Evolutionary conservation across 2,797 vertebrate genomes (phyloP).

Genomic region (Spondyliosoma cantharus): DNA sequence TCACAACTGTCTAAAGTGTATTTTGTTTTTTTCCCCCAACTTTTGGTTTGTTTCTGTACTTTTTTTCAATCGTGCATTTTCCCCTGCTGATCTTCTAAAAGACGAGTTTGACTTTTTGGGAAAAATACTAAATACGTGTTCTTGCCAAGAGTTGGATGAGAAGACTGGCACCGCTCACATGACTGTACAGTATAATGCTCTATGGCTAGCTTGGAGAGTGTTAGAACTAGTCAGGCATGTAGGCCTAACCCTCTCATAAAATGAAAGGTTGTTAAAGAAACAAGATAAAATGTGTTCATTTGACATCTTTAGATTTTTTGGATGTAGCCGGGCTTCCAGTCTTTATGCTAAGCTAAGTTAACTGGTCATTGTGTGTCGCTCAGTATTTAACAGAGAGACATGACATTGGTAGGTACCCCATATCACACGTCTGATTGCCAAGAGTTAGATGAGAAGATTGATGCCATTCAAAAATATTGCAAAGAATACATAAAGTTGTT

Average conservation of each 20-base stretch:
- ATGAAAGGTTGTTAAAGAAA: too few species aligned
- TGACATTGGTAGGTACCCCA: too few species aligned
- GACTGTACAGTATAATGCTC: background rate
- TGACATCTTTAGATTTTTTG: too few species aligned
- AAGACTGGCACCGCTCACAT: background rate
- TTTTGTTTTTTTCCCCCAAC: background rate
- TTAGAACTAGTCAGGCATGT: background rate
- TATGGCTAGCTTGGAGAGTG: background rate
- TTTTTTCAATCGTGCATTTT: background rate
- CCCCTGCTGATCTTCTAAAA: background rate
- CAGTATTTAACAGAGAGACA: too few species aligned
- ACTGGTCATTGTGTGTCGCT: too few species aligned
- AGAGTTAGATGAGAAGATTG: too few species aligned
- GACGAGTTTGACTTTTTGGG: background rate
- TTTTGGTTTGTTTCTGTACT: conserved; percentile 2
- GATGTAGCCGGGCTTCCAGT: too few species aligned
- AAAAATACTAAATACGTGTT: background rate
- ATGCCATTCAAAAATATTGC: too few species aligned
- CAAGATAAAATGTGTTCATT: too few species aligned
- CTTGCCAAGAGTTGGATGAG: background rate
- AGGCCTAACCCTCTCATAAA: background rate
- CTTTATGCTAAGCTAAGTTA: too few species aligned
- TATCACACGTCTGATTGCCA: too few species aligned
- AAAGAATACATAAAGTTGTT: too few species aligned
- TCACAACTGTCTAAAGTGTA: conserved; percentile 10